These are phyloP conservation scores for Cheilosia grossa DNA, from an alignment of 2,888 invertebrate species.

Conservation along the genomic window DNA sequence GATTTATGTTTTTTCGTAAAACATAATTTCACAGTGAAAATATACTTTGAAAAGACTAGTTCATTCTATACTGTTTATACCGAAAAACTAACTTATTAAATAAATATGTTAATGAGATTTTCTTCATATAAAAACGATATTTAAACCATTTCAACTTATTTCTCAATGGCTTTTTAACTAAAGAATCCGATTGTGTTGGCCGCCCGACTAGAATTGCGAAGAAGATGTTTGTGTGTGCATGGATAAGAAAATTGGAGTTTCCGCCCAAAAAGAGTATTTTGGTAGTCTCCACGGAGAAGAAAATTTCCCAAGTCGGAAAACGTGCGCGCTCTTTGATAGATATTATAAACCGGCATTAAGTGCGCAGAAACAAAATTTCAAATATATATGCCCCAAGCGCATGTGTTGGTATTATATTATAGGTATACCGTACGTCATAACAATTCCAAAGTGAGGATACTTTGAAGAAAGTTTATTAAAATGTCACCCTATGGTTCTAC, in stretches of 20 bases:
- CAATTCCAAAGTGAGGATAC: not conserved
- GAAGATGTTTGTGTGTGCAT: slow-evolving; percentile 51
- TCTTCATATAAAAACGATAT: not conserved
- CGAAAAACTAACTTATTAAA: not conserved
- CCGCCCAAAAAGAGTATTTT: slow-evolving; percentile 75
- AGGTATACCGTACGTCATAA: slow-evolving; percentile 20
- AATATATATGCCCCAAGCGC: not conserved
- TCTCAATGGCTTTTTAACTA: slow-evolving; percentile 15
- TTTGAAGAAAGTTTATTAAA: slow-evolving; percentile 37
- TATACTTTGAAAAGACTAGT: not conserved
- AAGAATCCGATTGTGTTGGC: slow-evolving; percentile 67
- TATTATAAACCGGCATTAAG: slow-evolving; percentile 50
- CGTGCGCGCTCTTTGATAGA: slow-evolving; percentile 46
- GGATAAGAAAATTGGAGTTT: slow-evolving; percentile 69
- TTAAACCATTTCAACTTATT: slow-evolving; percentile 1
- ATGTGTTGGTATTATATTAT: slow-evolving; percentile 23
- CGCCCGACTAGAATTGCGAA: slow-evolving; percentile 73
- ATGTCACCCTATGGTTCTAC: slow-evolving; percentile 56
- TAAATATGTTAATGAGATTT: too few relatives aligned
- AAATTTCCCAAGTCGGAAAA: slow-evolving; percentile 42
- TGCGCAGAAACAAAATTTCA: slow-evolving; percentile 61
- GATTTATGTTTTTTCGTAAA: not conserved
- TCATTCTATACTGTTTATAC: not conserved
- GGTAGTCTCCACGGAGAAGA: slow-evolving; percentile 37
- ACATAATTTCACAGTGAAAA: not conserved